Evolutionary conservation across 23 tunicate species (phyloP), one percentile per base, ranked within the genome.

Genomic region (Ciona savignyi): DNA sequence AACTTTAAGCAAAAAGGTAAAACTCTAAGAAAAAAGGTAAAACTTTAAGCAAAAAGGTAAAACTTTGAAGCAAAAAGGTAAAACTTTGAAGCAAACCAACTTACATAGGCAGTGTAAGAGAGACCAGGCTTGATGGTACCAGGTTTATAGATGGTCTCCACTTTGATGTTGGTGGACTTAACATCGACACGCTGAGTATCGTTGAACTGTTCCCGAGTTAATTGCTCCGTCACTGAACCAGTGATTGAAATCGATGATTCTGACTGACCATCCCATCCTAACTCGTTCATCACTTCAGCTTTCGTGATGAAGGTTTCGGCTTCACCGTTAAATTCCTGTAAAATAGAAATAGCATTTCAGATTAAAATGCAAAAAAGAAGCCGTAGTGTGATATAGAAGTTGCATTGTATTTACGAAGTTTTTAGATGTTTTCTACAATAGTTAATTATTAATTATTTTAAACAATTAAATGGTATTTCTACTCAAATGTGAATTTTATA

Each of bases 41-140:
- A n/a, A n/a, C n/a, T n/a, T n/a, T n/a, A n/a, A n/a, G n/a, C n/a
- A n/a, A n/a, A n/a, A n/a, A n/a, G n/a, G n/a, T n/a, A n/a, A n/a
- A n/a, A n/a, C n/a, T n/a, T n/a, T n/a, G n/a, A n/a, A n/a, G n/a
- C n/a, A n/a, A n/a, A n/a, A n/a, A n/a, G n/a, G n/a, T n/a, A n/a
- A n/a, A n/a, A n/a, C n/a, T n/a, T n/a, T n/a, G n/a, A n/a, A n/a
- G n/a, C n/a, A n/a, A 60, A 60, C 63, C 24, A 23, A 75, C 97
- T 84, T 66, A 91, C 97, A 66, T 84, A 80, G 1, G 97, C 97
- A 32, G 83, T 71, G 71, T 91, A 91, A 22, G 51, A n/a, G 6
- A 91, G 60, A n/a, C 91, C 97, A 21, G 97, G 97, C 34, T 91
- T 91, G 68, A 80, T 71, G 24, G 79, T 71, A 1, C 63, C 25